Evolutionary conservation across 2,888 invertebrate genomes (phyloP).

Genomic region (Philonicus albiceps): DNA sequence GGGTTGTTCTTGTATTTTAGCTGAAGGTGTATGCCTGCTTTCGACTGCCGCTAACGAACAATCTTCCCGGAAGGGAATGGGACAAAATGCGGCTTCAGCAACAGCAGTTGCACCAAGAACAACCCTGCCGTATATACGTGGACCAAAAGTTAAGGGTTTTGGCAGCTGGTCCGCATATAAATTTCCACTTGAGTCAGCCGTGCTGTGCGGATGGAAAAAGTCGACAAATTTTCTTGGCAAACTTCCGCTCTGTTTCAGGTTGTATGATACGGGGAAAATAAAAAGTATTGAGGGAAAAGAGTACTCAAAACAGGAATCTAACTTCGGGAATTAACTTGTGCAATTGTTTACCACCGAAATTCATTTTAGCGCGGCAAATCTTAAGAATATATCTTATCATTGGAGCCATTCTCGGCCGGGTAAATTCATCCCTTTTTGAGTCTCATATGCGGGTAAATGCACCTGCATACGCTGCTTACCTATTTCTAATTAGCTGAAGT

Average conservation of each 20-base stretch:
- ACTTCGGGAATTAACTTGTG: neutral
- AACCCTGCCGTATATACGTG: neutral
- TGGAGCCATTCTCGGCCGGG: neutral
- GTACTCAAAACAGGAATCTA: neutral
- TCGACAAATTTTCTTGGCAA: slow-evolving; percentile 30
- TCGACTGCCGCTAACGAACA: neutral
- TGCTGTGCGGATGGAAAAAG: slow-evolving; percentile 11
- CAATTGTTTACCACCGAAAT: neutral
- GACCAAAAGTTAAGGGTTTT: slow-evolving; percentile 30
- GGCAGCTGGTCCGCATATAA: slow-evolving; percentile 35
- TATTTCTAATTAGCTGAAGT: neutral
- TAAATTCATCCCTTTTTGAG: neutral
- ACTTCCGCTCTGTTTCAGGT: neutral
- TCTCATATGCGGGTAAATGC: neutral
- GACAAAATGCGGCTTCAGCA: neutral
- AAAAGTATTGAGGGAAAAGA: neutral
- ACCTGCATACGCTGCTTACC: neutral
- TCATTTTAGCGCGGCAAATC: neutral
- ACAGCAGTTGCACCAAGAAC: neutral
- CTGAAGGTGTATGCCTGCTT: neutral
- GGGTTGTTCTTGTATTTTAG: neutral
- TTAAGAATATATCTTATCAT: neutral
- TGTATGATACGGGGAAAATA: neutral
- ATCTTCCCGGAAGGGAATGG: neutral
- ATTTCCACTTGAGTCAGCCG: neutral